These are phyloP conservation scores for Rynchops niger DNA, from an alignment of 2,113 vertebrate species.

Conservation along the genomic window DNA sequence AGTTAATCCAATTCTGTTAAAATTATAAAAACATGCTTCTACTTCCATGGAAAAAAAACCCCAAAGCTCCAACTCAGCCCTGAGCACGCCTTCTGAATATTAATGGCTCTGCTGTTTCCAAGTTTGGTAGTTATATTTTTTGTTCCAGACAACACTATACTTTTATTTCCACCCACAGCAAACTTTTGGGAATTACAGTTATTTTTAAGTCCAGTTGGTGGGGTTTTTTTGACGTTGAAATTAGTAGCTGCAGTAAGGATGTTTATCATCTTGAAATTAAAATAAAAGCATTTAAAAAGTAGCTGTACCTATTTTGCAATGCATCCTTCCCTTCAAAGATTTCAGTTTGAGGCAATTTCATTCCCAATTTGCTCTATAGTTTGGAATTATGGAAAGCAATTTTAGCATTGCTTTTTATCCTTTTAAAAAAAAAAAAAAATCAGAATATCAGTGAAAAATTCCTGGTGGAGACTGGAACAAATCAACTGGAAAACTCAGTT, in stretches of 20 bases:
- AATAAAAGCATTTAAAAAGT: neutral
- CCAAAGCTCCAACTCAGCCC: neutral
- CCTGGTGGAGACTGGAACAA: neutral
- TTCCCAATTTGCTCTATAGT: neutral
- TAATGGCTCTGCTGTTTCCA: neutral
- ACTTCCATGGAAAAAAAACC: neutral
- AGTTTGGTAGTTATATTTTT: neutral
- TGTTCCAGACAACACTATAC: neutral
- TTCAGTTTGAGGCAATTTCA: neutral
- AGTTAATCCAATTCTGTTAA: neutral
- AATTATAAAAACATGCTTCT: neutral
- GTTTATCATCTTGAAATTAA: neutral
- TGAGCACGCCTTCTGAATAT: neutral
- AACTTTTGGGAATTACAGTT: neutral
- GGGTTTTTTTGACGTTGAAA: neutral
- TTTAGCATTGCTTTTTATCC: neutral
- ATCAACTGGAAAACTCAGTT: neutral
- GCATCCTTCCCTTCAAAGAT: neutral
- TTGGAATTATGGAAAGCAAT: neutral
- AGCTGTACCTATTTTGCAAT: neutral
- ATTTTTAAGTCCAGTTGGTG: neutral
- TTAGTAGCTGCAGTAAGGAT: neutral
- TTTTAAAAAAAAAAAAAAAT: neutral
- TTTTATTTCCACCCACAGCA: neutral
- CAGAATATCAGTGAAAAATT: neutral